Evolutionary conservation across 1,140 invertebrate genomes (phyloP), one percentile per base, ranked within the genome.

Genomic region (Lanistes nyassanus): DNA sequence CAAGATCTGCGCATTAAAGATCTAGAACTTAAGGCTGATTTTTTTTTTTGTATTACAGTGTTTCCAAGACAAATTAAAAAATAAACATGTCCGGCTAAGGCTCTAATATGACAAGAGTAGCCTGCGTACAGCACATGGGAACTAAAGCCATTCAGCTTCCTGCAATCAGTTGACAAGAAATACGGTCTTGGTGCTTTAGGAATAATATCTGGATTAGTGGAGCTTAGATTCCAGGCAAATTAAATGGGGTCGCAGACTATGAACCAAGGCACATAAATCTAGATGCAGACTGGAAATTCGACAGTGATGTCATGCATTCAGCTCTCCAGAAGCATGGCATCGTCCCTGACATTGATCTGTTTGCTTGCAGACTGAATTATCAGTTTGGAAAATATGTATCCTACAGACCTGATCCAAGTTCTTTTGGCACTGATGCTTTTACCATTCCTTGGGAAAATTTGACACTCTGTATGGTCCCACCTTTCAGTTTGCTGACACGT

Each of bases 151-250:
- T 5, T 68, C 68, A 2, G 23, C 26, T 7, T 56, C 56, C 37
- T 64, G 67, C 68, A 76, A 76, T 58, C n/a, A n/a, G n/a, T n/a
- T n/a, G n/a, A n/a, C n/a, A n/a, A 39, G 23, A 6, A 0, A 37
- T 71, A 19, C 75, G 77, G 77, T 5, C n/a, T 21, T 75, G 65
- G 42, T 71, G 69, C 42, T 23, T 42, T 23, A 23, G 4, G 16
- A n/a, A n/a, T n/a, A 72, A 73, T 53, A 74, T 79, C 31, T 65
- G 62, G 62, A 23, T 65, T n/a, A 65, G 62, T 65, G 62, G 31
- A 34, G 62, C 62, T 36, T 37, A 34, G 16, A 34, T 36, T 29
- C 6, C 62, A 34, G 62, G 29, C 5, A 31, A 65, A 11, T 31
- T 36, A 9, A 65, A 65, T 37, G 21, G 16, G 1, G 13, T 36